Evolutionary conservation across 2,888 invertebrate species (phyloP).

Genomic region (Drosophila macrospina): DNA sequence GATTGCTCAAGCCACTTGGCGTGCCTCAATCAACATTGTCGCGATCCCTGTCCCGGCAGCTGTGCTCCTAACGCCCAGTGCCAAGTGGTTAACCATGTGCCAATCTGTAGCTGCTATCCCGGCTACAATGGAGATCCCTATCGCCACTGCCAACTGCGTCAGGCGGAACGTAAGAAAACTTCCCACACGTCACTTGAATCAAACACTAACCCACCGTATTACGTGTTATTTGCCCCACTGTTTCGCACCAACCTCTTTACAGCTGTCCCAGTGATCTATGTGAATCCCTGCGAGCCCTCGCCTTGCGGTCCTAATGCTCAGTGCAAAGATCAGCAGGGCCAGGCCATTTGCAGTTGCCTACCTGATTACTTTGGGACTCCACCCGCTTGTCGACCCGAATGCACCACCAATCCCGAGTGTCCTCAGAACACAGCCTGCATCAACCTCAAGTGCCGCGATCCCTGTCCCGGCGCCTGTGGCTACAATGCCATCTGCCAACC

Average conservation of each 20-base stretch:
- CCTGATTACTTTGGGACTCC: conserved; percentile 88
- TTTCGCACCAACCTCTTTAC: conserved; percentile 43
- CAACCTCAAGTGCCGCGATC: conserved; percentile 87
- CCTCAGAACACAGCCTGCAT: conserved; percentile 87
- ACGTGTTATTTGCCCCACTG: conserved; percentile 45
- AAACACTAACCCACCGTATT: conserved; percentile 56
- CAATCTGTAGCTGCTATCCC: conserved; percentile 90
- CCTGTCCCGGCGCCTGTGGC: conserved; percentile 88
- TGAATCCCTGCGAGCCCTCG: conserved; percentile 90
- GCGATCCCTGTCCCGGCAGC: conserved; percentile 91
- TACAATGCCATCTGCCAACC: conserved; percentile 87
- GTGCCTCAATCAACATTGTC: conserved; percentile 90
- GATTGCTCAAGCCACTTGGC: conserved; percentile 90
- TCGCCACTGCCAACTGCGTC: conserved; percentile 85
- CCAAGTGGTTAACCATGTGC: conserved; percentile 91
- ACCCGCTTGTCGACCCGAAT: conserved; percentile 89
- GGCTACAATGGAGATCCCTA: conserved; percentile 90
- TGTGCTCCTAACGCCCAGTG: conserved; percentile 92
- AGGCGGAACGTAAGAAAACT: conserved; percentile 81
- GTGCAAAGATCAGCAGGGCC: conserved; percentile 88
- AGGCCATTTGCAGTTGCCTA: conserved; percentile 88
- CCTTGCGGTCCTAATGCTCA: conserved; percentile 92
- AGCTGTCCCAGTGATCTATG: conserved; percentile 60
- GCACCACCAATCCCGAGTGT: conserved; percentile 88
- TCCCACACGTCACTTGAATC: conserved; percentile 3